A percentile compares a stretch with the other conserved stretches of the same genome.
These are phyloP conservation scores for Pangasius sanitwongsei DNA, from an alignment of 2,797 vertebrate species.

Conservation along the genomic window DNA sequence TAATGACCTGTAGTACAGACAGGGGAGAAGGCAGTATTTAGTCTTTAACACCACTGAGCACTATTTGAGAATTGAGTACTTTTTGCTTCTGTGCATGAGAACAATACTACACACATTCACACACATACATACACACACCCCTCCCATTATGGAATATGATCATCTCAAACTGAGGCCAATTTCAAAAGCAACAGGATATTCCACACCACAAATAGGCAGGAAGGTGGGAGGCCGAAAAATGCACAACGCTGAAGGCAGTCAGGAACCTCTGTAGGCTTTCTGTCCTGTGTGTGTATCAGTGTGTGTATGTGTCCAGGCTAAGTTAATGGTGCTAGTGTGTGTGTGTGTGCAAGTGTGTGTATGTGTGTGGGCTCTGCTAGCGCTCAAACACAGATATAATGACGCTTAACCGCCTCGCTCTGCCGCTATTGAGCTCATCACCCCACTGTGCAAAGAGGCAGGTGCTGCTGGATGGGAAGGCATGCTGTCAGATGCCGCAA, in stretches of 20 bases:
- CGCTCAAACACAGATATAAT: slow-evolving; percentile 68
- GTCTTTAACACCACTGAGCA: slow-evolving; percentile 38
- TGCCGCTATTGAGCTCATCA: slow-evolving; percentile 68
- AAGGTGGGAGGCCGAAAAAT: slow-evolving; percentile 48
- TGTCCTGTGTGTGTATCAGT: slow-evolving; percentile 44
- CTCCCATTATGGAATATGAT: slow-evolving; percentile 54
- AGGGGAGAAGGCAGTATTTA: slow-evolving; percentile 26
- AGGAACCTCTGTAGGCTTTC: slow-evolving; percentile 55
- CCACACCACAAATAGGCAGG: slow-evolving; percentile 49
- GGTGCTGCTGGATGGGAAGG: slow-evolving; percentile 69
- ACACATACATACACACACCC: slow-evolving; percentile 25
- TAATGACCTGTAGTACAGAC: slow-evolving; percentile 17
- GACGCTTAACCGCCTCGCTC: slow-evolving; percentile 72
- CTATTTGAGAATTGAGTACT: slow-evolving; percentile 43
- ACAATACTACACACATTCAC: slow-evolving; percentile 22
- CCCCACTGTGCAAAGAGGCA: slow-evolving; percentile 79
- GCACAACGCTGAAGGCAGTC: slow-evolving; percentile 39
- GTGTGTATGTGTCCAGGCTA: slow-evolving; percentile 31
- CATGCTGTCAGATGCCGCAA: slow-evolving; percentile 51
- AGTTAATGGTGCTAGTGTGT: slow-evolving; percentile 25
- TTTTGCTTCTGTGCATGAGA: slow-evolving; percentile 22
- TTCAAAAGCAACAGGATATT: slow-evolving; percentile 59
- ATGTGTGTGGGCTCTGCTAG: slow-evolving; percentile 41
- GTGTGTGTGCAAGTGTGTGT: slow-evolving; percentile 40
- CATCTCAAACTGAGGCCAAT: slow-evolving; percentile 63